Conservation (phyloP, 2,888 invertebrate species). For the Lasius platythorax region DNA sequence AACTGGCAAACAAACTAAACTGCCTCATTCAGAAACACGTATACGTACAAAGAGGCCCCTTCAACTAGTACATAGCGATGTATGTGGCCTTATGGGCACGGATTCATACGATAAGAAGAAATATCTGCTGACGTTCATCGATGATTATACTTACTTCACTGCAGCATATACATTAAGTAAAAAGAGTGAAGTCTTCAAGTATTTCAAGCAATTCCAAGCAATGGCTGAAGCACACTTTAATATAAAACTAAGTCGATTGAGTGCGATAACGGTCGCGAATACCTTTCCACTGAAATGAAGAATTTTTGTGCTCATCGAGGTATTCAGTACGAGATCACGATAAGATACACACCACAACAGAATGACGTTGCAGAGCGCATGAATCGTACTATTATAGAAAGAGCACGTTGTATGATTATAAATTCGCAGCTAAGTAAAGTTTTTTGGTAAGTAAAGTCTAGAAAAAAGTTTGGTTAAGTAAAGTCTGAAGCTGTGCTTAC, state of each 20-base stretch:
- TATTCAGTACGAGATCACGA: slow-evolving; percentile 70
- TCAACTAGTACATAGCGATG: slow-evolving; percentile 73
- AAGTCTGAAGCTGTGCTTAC: slow-evolving; percentile 71
- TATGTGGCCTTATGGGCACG: slow-evolving; percentile 73
- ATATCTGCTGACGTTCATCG: slow-evolving; percentile 67
- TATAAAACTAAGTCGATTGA: not conserved
- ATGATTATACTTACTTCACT: slow-evolving; percentile 76
- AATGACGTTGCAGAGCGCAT: slow-evolving; percentile 40
- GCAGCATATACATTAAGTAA: slow-evolving; percentile 47
- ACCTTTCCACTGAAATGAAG: slow-evolving; percentile 66
- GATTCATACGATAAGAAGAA: slow-evolving; percentile 67
- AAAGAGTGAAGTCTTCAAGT: slow-evolving; percentile 74
- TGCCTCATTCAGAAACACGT: not conserved
- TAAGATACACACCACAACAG: slow-evolving; percentile 12
- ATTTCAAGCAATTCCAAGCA: slow-evolving; percentile 71
- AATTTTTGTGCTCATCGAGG: slow-evolving; percentile 65
- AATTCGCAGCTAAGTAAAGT: slow-evolving; percentile 76
- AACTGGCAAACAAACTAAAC: slow-evolving; percentile 9
- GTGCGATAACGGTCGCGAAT: slow-evolving; percentile 63
- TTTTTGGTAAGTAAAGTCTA: slow-evolving; percentile 73
- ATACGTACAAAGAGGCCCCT: slow-evolving; percentile 50
- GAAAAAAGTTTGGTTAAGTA: too few relatives aligned
- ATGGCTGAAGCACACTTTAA: slow-evolving; percentile 60
- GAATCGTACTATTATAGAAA: slow-evolving; percentile 72
- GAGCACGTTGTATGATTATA: slow-evolving; percentile 79